Base-by-base conservation (phyloP, 64 coral and sea anemone species). In the Montipora efflorescens region DNA sequence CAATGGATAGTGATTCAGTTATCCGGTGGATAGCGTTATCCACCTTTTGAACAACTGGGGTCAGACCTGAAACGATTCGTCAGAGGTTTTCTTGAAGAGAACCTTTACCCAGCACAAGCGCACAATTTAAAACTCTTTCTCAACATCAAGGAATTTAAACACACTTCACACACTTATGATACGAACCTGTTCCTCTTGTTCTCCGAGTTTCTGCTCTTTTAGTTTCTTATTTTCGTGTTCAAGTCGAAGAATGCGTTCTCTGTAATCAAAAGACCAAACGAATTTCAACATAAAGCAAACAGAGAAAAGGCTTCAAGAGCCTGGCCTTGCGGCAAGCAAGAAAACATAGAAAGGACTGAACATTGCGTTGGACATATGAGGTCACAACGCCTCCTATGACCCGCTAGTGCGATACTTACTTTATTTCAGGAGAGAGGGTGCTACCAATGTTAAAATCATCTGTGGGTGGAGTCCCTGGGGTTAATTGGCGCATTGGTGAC, bases 151-250 rank as follows among this genome's bases (percentile, higher is more conserved):
- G 61, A 64, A 64, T 64, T 64, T 64, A 64, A 64, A 14, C 4
- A 64, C 61, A 64, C 61, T 15, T 12, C 61, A 7, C 14, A 15
- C 8, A 3, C 14, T 15, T 71, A 0, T 71, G 68, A 7, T 23
- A 71, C 57, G 53, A 59, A 98, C 96, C 96, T 98, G 93, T 15
- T 95, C 94, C 18, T 93, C 87, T 69, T 98, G 90, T 52, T 98
- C 96, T n/a, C 92, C 96, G 36, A 90, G 92, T 79, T 86, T 95
- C 81, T 99, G 95, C 81, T 87, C 98, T 55, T 94, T 99, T 8
- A 99, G 81, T 69, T 99, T 99, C 89, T 99, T 99, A 52, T 99
- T 99, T 88, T 99, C 95, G 50, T 95, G 98, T 96, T 99, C 95
- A 47, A 99, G 78, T 18, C 95, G 75, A 67, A 99, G 89, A 48